Evolutionary conservation across 2,113 vertebrate species (phyloP), one percentile per base, ranked within the genome.

Genomic region (Paraplagusia blochii): DNA sequence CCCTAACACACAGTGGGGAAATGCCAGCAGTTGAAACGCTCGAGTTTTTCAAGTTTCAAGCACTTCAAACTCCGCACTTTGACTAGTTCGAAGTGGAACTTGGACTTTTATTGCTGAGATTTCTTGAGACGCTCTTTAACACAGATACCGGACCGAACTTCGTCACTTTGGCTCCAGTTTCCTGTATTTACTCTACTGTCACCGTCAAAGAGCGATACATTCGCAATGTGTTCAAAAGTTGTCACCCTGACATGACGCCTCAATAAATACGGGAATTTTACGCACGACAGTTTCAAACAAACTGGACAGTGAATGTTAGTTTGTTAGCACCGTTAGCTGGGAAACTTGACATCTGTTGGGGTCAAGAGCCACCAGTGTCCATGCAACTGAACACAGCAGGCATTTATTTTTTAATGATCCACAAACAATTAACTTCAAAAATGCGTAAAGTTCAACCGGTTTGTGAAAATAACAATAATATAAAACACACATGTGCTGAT

Each of bases 341-440:
- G 76, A 83, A 80, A 72, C 47, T 66, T 49, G 76, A 79, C 80
- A 86, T 74, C 72, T 86, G 78, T 71, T 69, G 46, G 15, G 52
- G 7, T 18, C 29, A 12, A 56, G 22, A 17, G 12, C 12, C 43
- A 39, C 1, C 19, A 29, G 0, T 49, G 35, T 35, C 3, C 15
- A 4, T 5, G 0, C 0, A 39, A 9, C 2, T 33, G 15, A 0
- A 5, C 0, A 8, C 7, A 4, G 9, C n/a, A 7, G 5, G 4
- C 10, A 5, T 7, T 0, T 11, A 8, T 42, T 34, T 38, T 1
- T 4, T 42, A 17, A 1, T 1, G 12, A 0, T 29, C 9, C 44
- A 1, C 11, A 3, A 2, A 9, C 8, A 13, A 2, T 7, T 2
- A 2, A 15, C 6, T 18, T 59, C 13, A 0, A 17, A 9, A 9